Evolutionary conservation across 1,140 invertebrate genomes (phyloP).

Genomic region (Formica selysi): DNA sequence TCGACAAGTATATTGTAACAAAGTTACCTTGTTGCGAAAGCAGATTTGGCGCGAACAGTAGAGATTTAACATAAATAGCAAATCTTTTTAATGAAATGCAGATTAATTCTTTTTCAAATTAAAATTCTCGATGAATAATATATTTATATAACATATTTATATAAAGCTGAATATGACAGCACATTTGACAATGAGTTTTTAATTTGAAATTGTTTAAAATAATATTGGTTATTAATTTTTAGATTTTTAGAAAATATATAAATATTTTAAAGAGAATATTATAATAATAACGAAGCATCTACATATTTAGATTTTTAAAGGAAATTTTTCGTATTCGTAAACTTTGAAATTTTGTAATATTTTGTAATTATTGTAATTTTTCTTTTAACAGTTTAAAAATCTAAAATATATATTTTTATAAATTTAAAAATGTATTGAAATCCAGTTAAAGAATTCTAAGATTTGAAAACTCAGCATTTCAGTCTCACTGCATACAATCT

Average conservation of each 20-base stretch:
- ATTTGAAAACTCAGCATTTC: not conserved
- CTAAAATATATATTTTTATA: not conserved
- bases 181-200: not conserved
- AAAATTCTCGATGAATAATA: not conserved
- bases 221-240: not conserved
- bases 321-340: not conserved
- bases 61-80: constrained; percentile 9
- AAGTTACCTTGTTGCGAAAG: constrained; percentile 46
- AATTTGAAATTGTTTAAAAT: not conserved
- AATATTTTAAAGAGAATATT: not conserved
- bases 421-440: not conserved
- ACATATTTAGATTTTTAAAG: no score
- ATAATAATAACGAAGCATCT: not conserved
- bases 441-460: not conserved
- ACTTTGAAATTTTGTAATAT: not conserved
- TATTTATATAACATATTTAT: not conserved
- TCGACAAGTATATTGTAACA: constrained; percentile 62
- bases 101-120: not conserved
- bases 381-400: not conserved
- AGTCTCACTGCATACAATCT: not conserved
- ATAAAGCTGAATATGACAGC: not conserved
- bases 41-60: constrained; percentile 46
- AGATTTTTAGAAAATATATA: not conserved
- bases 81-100: not conserved
- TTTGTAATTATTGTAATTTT: not conserved